Evolutionary conservation across 1,140 invertebrate species (phyloP).

Genomic region (Meloidogyne hapla): DNA sequence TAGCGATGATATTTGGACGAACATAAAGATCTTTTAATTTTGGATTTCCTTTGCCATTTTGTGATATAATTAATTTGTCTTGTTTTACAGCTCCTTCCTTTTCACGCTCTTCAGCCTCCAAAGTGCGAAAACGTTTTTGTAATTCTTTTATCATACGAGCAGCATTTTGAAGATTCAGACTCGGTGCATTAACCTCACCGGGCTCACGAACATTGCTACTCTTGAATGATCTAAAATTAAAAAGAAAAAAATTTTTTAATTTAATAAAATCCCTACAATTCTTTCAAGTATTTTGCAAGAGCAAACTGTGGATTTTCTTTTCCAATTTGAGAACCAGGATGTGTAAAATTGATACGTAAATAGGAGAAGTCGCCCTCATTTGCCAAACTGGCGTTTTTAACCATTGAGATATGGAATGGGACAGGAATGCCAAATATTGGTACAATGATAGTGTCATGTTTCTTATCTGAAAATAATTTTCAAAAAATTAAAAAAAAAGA

Average conservation of each 20-base stretch:
- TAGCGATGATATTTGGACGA: constrained; percentile 94
- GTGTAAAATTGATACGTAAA: constrained; percentile 96
- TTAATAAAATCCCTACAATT: constrained; percentile 75
- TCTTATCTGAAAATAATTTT: constrained; percentile 73
- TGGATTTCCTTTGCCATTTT: constrained; percentile 91
- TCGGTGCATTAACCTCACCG: constrained; percentile 89
- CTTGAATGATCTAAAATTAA: constrained; percentile 80
- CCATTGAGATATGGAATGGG: constrained; percentile 96
- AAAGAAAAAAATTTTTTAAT: constrained; percentile 5
- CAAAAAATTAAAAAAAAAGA: neutral
- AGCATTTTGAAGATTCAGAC: constrained; percentile 90
- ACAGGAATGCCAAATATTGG: constrained; percentile 92
- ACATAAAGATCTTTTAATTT: constrained; percentile 98
- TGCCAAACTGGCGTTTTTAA: constrained; percentile 71
- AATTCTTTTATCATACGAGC: constrained; percentile 97
- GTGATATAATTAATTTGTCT: constrained; percentile 87
- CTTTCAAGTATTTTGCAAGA: constrained; percentile 94
- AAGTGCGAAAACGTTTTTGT: constrained; percentile 95
- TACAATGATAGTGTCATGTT: constrained; percentile 94
- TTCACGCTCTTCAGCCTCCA: constrained; percentile 95
- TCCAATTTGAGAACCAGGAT: constrained; percentile 86
- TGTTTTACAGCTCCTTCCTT: constrained; percentile 96
- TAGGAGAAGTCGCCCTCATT: constrained; percentile 97
- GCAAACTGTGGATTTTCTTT: constrained; percentile 87
- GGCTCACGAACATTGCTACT: constrained; percentile 96